phyloP scores from a whole-genome alignment of 2,113 vertebrate species.

The Hemichromis elongatus region DNA sequence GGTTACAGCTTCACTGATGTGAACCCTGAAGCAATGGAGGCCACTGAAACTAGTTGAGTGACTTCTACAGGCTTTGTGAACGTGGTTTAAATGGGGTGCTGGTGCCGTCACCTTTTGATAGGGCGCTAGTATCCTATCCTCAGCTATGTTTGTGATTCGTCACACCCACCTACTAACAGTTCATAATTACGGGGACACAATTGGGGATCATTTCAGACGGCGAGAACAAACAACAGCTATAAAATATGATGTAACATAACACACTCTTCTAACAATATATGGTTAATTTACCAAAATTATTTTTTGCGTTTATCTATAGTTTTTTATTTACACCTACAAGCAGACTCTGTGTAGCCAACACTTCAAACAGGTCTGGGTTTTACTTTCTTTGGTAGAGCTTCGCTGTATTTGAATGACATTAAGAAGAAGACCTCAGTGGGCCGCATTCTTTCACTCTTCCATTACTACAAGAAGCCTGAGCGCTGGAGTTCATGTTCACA shows the following conservation, averaged over 20 bases:
- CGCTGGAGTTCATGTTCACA: neutral
- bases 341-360: neutral
- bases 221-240: neutral
- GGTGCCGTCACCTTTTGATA: neutral
- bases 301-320: neutral
- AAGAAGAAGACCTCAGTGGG: neutral
- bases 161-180: neutral
- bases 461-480: neutral
- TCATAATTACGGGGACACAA: neutral
- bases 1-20: constrained; percentile 1
- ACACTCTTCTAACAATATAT: neutral
- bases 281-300: neutral
- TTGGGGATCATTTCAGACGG: neutral
- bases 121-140: neutral
- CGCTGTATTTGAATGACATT: neutral
- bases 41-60: neutral
- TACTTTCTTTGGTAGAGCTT: neutral
- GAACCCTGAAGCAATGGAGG: neutral
- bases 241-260: no score
- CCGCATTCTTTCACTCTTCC: neutral
- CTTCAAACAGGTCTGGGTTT: neutral
- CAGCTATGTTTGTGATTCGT: neutral
- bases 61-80: neutral
- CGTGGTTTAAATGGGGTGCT: neutral
- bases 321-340: neutral